Evolutionary conservation across 2,113 vertebrate species (phyloP), one percentile per base, ranked within the genome.

Genomic region (human): DNA sequence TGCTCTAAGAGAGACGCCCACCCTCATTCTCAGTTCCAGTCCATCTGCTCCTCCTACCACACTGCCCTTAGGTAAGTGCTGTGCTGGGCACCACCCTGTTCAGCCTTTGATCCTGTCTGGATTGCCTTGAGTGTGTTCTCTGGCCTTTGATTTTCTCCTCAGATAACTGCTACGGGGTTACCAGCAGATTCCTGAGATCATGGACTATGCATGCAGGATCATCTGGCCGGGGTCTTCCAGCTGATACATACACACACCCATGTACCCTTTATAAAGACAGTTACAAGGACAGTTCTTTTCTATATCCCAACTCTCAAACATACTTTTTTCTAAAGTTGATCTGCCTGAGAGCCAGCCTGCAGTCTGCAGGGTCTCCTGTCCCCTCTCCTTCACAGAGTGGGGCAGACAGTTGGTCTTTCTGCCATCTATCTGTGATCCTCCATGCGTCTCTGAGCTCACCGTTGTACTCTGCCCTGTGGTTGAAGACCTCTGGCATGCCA

Each of bases 191-290:
- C 13, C 72, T 55, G 27, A 59, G 32, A 12, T 38, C n/a, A 2
- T 50, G 45, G 32, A 20, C 6, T 45, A 8, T 27, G 9, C 0
- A 3, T 40, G 14, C 38, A 84, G 7, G 23, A 11, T 93, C 73
- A 70, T 43, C 76, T 87, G 48, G 20, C 25, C 50, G 38, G 4
- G 3, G 70, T 75, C 22, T 91, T 87, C 8, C 0, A 50, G n/a
- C 18, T 30, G n/a, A 16, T 61, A 2, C 1, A 11, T 14, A 10
- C 27, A 2, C 5, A 2, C 6, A 11, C 4, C 6, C 27, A 11
- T 2, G 0, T 3, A 17, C 20, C 3, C 64, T 61, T 86, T 30
- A 3, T n/a, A 57, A 96, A 32, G 75, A 68, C 16, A 76, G 59
- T 38, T 45, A 4, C 25, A 40, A 82, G 75, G 22, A 38, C 17